Conservation (phyloP, 2,888 invertebrate species). For the Tetragonisca angustula region DNA sequence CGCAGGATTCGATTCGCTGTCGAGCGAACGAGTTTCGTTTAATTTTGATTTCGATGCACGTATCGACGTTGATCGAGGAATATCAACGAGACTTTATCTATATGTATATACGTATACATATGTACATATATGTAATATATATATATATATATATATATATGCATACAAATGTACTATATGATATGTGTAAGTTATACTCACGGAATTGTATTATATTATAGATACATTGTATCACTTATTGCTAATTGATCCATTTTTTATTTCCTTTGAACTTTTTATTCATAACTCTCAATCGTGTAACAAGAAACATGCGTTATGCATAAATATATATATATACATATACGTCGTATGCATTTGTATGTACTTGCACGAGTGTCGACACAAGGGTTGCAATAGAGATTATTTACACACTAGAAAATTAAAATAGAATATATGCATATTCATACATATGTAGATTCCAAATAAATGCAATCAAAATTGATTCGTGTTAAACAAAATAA, state of each 20-base stretch:
- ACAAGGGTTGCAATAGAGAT: background rate
- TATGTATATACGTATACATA: background rate
- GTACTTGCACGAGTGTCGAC: background rate
- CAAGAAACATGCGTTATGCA: too few relatives aligned
- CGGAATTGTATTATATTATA: too few relatives aligned
- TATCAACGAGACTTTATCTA: background rate
- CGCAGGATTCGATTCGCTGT: slow-evolving; percentile 14
- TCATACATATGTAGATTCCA: background rate
- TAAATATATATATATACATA: too few relatives aligned
- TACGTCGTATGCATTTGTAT: too few relatives aligned
- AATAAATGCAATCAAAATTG: background rate
- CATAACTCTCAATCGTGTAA: too few relatives aligned
- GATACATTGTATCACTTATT: too few relatives aligned
- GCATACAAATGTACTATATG: too few relatives aligned
- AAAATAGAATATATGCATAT: background rate
- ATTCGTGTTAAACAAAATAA: background rate
- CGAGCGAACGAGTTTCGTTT: slow-evolving; percentile 11
- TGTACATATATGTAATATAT: too few relatives aligned
- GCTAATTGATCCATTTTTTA: too few relatives aligned
- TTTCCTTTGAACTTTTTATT: too few relatives aligned
- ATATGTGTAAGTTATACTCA: too few relatives aligned
- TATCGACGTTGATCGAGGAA: slow-evolving; percentile 27
- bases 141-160: background rate
- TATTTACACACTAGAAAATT: background rate
- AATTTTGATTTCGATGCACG: slow-evolving; percentile 42